Conservation (phyloP, 2,888 invertebrate species). For the Stenolophus ochropezus region DNA sequence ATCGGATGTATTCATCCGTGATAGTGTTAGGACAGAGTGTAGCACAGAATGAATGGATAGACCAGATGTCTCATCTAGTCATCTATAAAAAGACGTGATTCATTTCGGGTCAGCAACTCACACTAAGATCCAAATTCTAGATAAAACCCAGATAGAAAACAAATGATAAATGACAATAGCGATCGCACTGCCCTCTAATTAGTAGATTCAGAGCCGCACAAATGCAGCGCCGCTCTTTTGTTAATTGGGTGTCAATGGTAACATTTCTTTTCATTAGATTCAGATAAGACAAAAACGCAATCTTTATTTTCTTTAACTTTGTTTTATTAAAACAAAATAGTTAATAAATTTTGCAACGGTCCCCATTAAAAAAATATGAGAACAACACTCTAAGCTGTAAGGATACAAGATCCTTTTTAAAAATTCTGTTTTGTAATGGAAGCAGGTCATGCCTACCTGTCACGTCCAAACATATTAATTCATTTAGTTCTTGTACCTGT, state of each 20-base stretch:
- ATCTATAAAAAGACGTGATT: not conserved
- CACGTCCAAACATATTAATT: no score
- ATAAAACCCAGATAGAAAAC: not conserved
- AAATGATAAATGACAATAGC: constrained; percentile 22
- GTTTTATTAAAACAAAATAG: no score
- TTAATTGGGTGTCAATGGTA: not conserved
- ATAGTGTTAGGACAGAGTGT: not conserved
- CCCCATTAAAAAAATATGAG: no score
- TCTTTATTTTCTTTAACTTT: no score
- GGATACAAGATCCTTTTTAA: no score
- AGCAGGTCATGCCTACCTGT: no score
- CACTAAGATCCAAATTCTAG: not conserved
- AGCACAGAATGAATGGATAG: not conserved
- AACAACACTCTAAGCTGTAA: no score
- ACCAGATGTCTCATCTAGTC: no score
- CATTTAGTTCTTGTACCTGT: no score
- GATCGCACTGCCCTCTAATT: constrained; percentile 25
- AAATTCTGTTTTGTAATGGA: no score
- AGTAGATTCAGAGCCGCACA: not conserved
- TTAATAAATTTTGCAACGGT: no score
- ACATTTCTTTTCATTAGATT: not conserved
- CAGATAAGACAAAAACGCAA: not conserved
- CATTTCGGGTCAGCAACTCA: not conserved
- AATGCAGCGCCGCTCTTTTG: not conserved
- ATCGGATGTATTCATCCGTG: not conserved